Evolutionary conservation across 2,888 invertebrate species (phyloP).

Genomic region (Athetis lepigone): DNA sequence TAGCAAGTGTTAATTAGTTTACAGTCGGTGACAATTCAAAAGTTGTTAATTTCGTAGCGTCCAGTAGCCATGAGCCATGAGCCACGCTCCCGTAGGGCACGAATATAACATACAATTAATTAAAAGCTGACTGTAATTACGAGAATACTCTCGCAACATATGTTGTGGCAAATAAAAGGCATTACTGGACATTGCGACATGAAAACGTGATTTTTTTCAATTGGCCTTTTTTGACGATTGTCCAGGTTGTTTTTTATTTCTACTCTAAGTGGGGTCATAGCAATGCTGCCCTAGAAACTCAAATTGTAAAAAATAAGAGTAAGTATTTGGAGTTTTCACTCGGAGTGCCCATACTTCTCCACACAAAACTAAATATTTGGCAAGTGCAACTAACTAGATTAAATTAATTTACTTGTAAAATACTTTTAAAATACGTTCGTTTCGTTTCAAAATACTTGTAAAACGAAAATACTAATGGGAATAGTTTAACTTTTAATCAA

Average conservation of each 20-base stretch:
- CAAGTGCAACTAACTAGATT: too few relatives aligned
- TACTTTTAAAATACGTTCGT: too few relatives aligned
- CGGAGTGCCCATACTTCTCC: background rate
- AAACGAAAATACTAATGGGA: too few relatives aligned
- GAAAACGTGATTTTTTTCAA: conserved; percentile 38
- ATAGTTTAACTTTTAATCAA: too few relatives aligned
- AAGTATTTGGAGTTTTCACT: background rate
- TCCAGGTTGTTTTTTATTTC: background rate
- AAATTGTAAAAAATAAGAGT: background rate
- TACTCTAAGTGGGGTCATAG: background rate
- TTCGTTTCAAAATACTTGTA: too few relatives aligned
- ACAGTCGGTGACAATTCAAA: conserved; percentile 66
- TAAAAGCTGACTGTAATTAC: conserved; percentile 67
- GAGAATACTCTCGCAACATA: conserved; percentile 56
- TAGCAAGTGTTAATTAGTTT: conserved; percentile 68
- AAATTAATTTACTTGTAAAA: too few relatives aligned
- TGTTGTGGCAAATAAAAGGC: conserved; percentile 58
- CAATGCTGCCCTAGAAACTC: too few relatives aligned
- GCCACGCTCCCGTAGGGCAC: conserved; percentile 55
- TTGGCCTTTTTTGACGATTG: conserved; percentile 12
- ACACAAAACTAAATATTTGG: background rate
- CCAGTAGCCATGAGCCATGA: conserved; percentile 50
- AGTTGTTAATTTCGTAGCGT: conserved; percentile 67
- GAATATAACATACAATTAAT: conserved; percentile 67
- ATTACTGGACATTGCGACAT: conserved; percentile 42